Evolutionary conservation across 1,140 invertebrate species (phyloP).

Genomic region (Cephus cinctus): DNA sequence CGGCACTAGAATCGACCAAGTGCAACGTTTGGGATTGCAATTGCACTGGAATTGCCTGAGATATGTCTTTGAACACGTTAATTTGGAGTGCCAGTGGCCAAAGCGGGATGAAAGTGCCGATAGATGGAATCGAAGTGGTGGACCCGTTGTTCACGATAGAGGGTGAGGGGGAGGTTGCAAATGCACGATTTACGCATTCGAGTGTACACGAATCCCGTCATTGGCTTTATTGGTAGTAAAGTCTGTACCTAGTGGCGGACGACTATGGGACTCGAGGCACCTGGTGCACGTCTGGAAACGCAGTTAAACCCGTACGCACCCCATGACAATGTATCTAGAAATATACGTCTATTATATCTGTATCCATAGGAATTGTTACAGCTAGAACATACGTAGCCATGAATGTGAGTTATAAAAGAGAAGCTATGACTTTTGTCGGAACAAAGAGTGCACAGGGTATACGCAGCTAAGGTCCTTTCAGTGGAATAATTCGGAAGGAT

Average conservation of each 20-base stretch:
- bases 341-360: too few species aligned
- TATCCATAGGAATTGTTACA: too few species aligned
- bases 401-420: too few species aligned
- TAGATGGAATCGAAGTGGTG: constrained; percentile 10
- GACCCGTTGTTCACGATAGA: too few species aligned
- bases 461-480: too few species aligned
- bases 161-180: constrained; percentile 11
- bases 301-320: constrained; percentile 30
- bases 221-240: constrained; percentile 44
- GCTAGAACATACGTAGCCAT: too few species aligned
- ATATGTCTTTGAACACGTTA: constrained; percentile 25
- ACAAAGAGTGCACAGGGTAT: too few species aligned
- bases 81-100: constrained; percentile 19
- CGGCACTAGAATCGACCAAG: too few species aligned
- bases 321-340: too few species aligned
- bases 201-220: constrained; percentile 31
- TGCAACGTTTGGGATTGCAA: too few species aligned
- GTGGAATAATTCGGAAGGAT: too few species aligned
- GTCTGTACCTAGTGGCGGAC: constrained; percentile 36
- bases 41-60: constrained; percentile 15
- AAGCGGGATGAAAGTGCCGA: constrained; percentile 22
- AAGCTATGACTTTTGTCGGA: too few species aligned
- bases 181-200: constrained; percentile 36
- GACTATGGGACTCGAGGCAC: constrained; percentile 29
- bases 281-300: constrained; percentile 36